A percentile compares a stretch with the other conserved stretches of the same genome.
Evolutionary conservation across 2,888 invertebrate species (phyloP).

Genomic region (Microctonus brassicae): DNA sequence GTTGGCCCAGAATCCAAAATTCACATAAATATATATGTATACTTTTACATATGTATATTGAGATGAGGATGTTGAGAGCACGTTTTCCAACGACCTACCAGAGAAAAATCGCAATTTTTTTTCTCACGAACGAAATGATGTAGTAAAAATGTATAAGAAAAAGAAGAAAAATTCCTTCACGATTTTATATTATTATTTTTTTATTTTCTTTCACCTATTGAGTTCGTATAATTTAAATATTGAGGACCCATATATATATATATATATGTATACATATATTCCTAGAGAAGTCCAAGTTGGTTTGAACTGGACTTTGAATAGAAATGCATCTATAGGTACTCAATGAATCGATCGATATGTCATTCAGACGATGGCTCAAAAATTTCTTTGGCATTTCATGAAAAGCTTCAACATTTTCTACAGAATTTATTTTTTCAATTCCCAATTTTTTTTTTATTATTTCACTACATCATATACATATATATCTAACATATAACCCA

Average conservation of each 20-base stretch:
- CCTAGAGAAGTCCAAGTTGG: neutral
- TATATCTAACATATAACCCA: too few species aligned
- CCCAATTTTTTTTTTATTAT: too few species aligned
- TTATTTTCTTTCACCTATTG: neutral
- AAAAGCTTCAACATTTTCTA: neutral
- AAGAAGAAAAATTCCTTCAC: neutral
- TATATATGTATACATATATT: too few species aligned
- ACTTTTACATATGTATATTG: slow-evolving; percentile 6
- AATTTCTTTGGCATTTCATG: neutral
- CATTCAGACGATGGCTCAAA: neutral
- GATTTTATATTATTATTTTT: neutral
- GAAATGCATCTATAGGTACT: neutral
- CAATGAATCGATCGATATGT: neutral
- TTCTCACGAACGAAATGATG: neutral
- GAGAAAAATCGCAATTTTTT: slow-evolving; percentile 22
- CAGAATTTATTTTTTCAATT: neutral
- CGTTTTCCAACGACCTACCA: slow-evolving; percentile 23
- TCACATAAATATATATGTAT: slow-evolving; percentile 28
- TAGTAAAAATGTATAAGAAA: neutral
- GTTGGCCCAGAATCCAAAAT: slow-evolving; percentile 46
- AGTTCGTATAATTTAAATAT: neutral
- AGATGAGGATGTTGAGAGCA: neutral
- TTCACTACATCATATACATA: too few species aligned
- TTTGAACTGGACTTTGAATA: neutral
- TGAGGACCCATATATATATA: too few species aligned